phyloP scores from a whole-genome alignment of 2,113 vertebrate genomes.

The Megaleporinus macrocephalus region DNA sequence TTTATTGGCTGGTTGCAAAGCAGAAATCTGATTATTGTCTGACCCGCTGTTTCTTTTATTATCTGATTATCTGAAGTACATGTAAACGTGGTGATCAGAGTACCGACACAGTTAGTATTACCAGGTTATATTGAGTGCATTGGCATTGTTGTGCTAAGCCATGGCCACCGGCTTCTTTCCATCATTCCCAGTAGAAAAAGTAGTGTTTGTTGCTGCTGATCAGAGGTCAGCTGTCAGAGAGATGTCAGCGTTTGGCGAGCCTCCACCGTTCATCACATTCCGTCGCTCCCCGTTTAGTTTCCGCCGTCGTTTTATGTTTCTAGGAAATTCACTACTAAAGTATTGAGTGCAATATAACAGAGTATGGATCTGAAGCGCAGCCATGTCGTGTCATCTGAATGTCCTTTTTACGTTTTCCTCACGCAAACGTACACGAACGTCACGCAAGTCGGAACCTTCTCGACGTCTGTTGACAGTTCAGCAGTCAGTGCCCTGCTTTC shows the following conservation, averaged over 20 bases:
- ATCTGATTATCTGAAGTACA: too few relatives aligned
- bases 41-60: too few relatives aligned
- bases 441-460: conserved; percentile 8
- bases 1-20: too few relatives aligned
- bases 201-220: not conserved
- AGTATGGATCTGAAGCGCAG: conserved; percentile 34
- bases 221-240: not conserved
- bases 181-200: too few relatives aligned
- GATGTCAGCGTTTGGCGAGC: not conserved
- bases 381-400: conserved; percentile 27
- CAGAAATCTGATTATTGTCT: too few relatives aligned
- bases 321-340: conserved; percentile 62
- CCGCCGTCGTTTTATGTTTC: not conserved
- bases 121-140: too few relatives aligned
- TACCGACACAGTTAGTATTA: too few relatives aligned
- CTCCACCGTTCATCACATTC: not conserved
- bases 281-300: conserved; percentile 1
- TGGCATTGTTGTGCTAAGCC: too few relatives aligned
- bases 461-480: conserved; percentile 7
- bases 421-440: conserved; percentile 17
- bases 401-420: not conserved
- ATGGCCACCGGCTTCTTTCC: not conserved
- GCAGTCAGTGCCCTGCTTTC: not conserved
- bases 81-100: too few relatives aligned
- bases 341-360: conserved; percentile 74